These are phyloP conservation scores for Plestiodon gilberti DNA, from an alignment of 2,113 vertebrate genomes.

Conservation along the genomic window DNA sequence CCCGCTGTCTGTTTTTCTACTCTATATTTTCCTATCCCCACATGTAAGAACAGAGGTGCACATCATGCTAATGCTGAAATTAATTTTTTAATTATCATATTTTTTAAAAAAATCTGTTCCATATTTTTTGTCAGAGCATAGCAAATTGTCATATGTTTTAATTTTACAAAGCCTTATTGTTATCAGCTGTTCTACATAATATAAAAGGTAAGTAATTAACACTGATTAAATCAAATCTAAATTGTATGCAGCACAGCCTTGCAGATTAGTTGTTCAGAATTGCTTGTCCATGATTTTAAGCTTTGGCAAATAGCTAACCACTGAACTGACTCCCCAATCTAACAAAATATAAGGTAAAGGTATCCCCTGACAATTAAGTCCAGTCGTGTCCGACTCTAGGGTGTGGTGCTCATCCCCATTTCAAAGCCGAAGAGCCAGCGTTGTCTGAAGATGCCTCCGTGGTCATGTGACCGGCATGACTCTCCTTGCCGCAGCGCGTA, in stretches of 20 bases:
- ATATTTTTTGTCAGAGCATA: conserved; percentile 51
- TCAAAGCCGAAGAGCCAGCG: no score
- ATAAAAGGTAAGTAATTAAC: conserved; percentile 49
- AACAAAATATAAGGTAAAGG: neutral
- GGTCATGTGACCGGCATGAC: no score
- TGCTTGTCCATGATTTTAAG: conserved; percentile 16
- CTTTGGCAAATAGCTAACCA: conserved; percentile 35
- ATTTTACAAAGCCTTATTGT: conserved; percentile 54
- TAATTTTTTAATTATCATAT: conserved; percentile 52
- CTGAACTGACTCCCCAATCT: neutral
- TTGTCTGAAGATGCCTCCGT: no score
- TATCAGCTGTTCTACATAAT: conserved; percentile 61
- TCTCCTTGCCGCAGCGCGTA: no score
- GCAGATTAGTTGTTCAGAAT: conserved; percentile 44
- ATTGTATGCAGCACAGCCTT: conserved; percentile 32
- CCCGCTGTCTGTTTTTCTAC: neutral
- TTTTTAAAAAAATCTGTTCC: conserved; percentile 38
- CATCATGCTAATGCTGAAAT: conserved; percentile 35
- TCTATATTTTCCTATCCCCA: neutral
- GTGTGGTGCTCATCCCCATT: no score
- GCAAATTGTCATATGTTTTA: conserved; percentile 54
- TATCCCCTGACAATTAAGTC: no score
- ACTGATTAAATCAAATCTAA: conserved; percentile 25
- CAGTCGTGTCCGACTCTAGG: no score
- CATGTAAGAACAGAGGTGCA: conserved; percentile 28